Conservation (phyloP, 2,113 vertebrate genomes). For the Brachyistius frenatus region DNA sequence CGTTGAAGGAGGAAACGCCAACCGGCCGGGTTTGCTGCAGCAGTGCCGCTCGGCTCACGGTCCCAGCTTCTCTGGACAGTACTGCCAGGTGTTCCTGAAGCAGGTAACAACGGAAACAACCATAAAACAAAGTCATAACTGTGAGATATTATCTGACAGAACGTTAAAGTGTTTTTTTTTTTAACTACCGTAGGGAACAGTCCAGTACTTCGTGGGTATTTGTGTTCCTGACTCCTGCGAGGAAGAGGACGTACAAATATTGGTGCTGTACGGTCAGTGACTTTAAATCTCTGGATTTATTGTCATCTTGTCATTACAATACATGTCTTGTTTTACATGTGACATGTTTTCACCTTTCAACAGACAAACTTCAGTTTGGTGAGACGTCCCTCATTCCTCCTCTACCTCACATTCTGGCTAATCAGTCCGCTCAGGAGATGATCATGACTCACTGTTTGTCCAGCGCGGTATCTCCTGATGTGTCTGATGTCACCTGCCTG, state of each 20-base stretch:
- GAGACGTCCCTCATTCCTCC: constrained; percentile 82
- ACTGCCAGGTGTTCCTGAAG: constrained; percentile 86
- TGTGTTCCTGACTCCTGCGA: constrained; percentile 89
- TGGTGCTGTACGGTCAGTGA: constrained; percentile 83
- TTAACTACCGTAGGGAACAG: constrained; percentile 71
- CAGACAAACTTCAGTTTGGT: constrained; percentile 83
- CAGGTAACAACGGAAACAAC: constrained; percentile 79
- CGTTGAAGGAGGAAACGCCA: constrained; percentile 84
- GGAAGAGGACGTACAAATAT: constrained; percentile 82
- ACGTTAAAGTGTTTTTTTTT: constrained; percentile 1
- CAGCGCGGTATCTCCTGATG: constrained; percentile 58
- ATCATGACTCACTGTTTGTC: constrained; percentile 78
- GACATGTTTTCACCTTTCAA: constrained; percentile 34
- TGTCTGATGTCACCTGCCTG: constrained; percentile 83
- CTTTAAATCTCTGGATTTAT: background rate
- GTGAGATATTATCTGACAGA: background rate
- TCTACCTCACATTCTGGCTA: constrained; percentile 78
- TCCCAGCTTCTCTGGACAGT: constrained; percentile 83
- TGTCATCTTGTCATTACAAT: background rate
- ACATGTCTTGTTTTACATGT: background rate
- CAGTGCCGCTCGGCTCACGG: constrained; percentile 81
- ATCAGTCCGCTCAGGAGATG: constrained; percentile 77
- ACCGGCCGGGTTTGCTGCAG: constrained; percentile 84
- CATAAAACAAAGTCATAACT: background rate
- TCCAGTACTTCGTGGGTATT: constrained; percentile 85